Evolutionary conservation across 2,797 vertebrate species (phyloP).

Genomic region (Alca torda): DNA sequence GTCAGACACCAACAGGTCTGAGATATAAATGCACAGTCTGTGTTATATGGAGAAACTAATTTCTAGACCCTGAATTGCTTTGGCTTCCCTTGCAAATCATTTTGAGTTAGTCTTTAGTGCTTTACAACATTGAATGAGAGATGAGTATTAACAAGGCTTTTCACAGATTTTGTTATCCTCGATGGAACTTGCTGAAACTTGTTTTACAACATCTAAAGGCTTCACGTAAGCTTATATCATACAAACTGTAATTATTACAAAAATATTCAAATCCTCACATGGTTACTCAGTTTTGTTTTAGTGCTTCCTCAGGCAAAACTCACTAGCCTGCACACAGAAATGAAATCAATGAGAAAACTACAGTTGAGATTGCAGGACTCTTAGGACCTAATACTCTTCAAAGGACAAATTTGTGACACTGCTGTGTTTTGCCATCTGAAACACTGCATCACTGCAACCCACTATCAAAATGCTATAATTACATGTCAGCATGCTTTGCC

Average conservation of each 20-base stretch:
- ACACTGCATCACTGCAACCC: background rate
- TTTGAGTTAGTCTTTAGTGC: background rate
- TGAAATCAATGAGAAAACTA: background rate
- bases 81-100: background rate
- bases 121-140: background rate
- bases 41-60: background rate
- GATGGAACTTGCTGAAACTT: background rate
- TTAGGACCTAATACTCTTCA: background rate
- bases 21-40: background rate
- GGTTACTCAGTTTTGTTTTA: background rate
- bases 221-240: background rate
- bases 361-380: background rate
- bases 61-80: background rate
- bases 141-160: background rate
- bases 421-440: background rate
- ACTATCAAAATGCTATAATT: constrained; percentile 13
- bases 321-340: background rate
- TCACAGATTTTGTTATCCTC: background rate
- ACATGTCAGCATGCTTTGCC: background rate
- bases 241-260: background rate
- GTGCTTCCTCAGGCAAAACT: background rate
- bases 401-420: background rate
- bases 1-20: background rate
- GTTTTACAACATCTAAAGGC: background rate
- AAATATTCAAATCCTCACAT: background rate